Base-by-base conservation (phyloP, 1,140 invertebrate species). In the Trichomalopsis sarcophagae region DNA sequence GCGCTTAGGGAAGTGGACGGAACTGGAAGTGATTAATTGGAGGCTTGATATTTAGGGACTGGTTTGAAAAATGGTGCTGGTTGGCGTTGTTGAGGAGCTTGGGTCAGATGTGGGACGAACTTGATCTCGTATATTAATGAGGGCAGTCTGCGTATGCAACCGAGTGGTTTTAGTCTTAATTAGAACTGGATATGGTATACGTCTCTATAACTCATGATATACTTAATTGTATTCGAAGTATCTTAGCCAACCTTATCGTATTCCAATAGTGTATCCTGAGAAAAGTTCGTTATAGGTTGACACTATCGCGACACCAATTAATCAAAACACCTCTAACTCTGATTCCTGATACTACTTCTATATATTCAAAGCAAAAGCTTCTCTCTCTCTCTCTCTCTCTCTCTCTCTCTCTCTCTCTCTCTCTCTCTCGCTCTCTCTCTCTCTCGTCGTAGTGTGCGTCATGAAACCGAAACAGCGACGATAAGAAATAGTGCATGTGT, bases 401-500 rank as follows among this genome's bases (percentile, higher is more conserved):
- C 27, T 27, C 27, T 27, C 27, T 27, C 27, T 27, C 27, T 27
- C 27, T 27, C 27, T 27, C 27, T 27, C 27, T 27, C 1, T 27
- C 27, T 27, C 27, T 27, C 27, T 27, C 27, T 27, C 27, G 1
- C 27, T 27, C 27, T 27, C 27, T 27, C 27, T 27, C 27, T 27
- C 23, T 82, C 84, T 82, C 82, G 76, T 13, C 40, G 11, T 10
- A 44, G 40, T 9, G 62, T 71, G 68, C 81, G 78, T 84, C 84
- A 71, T 79, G 71, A 75, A 68, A 84, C 75, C 40, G 86, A 86
- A 86, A 86, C 73, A 44, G 68, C 81, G 73, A 85, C 79, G 87
- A 87, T 88, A 89, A 87, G 88, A 87, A 88, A 87, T 87, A 86
- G 88, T 87, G 74, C 79, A 73, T 85, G 47, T 69, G 80, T 68